A percentile compares a stretch with the other conserved stretches of the same genome.
Conservation (phyloP, 1,140 invertebrate genomes). For the Calosoma granatense region DNA sequence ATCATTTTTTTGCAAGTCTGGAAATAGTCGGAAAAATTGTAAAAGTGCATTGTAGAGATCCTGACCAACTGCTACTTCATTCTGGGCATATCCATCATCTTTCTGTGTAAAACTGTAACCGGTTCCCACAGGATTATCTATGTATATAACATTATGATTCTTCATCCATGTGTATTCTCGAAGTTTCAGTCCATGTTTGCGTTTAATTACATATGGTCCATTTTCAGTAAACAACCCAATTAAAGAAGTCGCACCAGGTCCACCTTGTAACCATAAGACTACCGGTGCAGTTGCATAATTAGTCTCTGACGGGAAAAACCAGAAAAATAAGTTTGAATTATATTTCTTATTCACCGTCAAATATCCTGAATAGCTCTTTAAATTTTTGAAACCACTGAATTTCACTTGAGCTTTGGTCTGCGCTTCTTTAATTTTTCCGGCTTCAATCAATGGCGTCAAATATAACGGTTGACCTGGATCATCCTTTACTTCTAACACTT, state of each 20-base stretch:
- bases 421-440: constrained; percentile 38
- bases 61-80: constrained; percentile 53
- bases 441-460: constrained; percentile 41
- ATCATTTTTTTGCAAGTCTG: constrained; percentile 51
- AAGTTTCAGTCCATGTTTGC: constrained; percentile 34
- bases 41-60: constrained; percentile 52
- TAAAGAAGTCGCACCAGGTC: constrained; percentile 58
- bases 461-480: constrained; percentile 41
- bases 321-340: constrained; percentile 66
- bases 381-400: constrained; percentile 22
- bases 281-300: constrained; percentile 45
- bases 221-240: constrained; percentile 65
- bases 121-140: constrained; percentile 81
- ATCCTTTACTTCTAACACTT: constrained; percentile 19
- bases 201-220: constrained; percentile 45
- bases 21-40: constrained; percentile 66
- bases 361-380: constrained; percentile 48
- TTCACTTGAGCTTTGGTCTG: constrained; percentile 22
- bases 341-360: constrained; percentile 56
- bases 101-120: constrained; percentile 63
- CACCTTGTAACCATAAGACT: constrained; percentile 65
- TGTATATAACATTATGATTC: constrained; percentile 64
- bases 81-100: constrained; percentile 48
- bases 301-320: constrained; percentile 59
- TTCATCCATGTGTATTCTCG: constrained; percentile 60